A percentile compares a stretch with the other conserved stretches of the same genome.
Evolutionary conservation across 2,797 vertebrate species (phyloP).

Genomic region (Pangasius macronema): DNA sequence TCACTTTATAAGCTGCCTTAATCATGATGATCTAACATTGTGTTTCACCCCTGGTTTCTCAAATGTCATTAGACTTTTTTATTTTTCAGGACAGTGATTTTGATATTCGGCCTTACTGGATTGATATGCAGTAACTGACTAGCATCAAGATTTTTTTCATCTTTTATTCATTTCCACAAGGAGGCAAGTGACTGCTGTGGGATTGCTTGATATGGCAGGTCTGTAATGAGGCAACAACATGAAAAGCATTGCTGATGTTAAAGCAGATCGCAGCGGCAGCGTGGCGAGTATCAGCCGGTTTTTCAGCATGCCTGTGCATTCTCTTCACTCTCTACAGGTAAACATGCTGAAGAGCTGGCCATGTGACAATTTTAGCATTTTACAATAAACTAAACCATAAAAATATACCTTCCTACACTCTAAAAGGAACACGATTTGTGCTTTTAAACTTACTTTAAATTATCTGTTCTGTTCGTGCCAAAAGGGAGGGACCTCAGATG

Average conservation of each 20-base stretch:
- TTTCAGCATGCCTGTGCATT: slow-evolving; percentile 44
- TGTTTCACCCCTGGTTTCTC: not conserved
- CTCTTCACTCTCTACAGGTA: not conserved
- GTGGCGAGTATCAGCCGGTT: slow-evolving; percentile 42
- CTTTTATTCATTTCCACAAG: not conserved
- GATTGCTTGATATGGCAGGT: not conserved
- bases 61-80: not conserved
- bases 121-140: not conserved
- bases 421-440: not conserved
- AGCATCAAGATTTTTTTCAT: not conserved
- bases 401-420: not conserved
- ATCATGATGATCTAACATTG: not conserved
- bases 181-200: not conserved
- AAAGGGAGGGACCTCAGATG: not conserved
- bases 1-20: not conserved
- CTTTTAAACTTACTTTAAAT: not conserved
- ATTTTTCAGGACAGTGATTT: not conserved
- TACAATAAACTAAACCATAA: not conserved
- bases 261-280: not conserved
- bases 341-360: slow-evolving; percentile 10
- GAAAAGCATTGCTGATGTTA: not conserved
- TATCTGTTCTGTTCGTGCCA: not conserved
- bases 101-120: not conserved
- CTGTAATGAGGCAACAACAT: slow-evolving; percentile 5
- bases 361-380: not conserved